phyloP scores from a whole-genome alignment of 2,888 invertebrate species.

The Cosmia trapezina region DNA sequence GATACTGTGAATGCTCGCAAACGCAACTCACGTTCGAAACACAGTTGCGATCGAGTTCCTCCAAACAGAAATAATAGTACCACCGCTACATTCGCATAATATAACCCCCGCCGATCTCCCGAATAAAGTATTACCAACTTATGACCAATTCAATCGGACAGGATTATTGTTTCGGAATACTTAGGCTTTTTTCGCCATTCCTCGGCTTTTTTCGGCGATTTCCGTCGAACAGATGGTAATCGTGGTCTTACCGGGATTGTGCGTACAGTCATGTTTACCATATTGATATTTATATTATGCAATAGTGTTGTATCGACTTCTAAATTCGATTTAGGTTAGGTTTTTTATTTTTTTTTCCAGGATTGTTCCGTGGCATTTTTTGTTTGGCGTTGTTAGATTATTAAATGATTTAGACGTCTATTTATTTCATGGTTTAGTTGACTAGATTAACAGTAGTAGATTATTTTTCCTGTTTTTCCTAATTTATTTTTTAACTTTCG shows the following conservation, averaged over 20 bases:
- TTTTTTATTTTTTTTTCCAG: neutral
- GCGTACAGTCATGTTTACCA: conserved; percentile 58
- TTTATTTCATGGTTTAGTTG: neutral
- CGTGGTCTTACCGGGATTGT: conserved; percentile 56
- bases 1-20: too few species aligned
- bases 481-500: too few species aligned
- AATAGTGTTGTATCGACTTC: conserved; percentile 34
- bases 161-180: conserved; percentile 65
- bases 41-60: neutral
- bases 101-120: conserved; percentile 57
- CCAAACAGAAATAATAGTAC: conserved; percentile 34
- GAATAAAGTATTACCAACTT: conserved; percentile 69
- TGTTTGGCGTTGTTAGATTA: neutral
- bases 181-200: conserved; percentile 53
- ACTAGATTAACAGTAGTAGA: neutral
- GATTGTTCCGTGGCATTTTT: neutral
- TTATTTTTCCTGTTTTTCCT: neutral
- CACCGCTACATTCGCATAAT: conserved; percentile 61
- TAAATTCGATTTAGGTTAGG: conserved; percentile 25
- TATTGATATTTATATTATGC: conserved; percentile 68
- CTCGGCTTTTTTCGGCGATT: conserved; percentile 52
- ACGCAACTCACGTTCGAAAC: too few species aligned
- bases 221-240: conserved; percentile 65
- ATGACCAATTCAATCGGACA: conserved; percentile 68
- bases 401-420: neutral